Base-by-base conservation (phyloP, 2,113 vertebrate species). In the Ploceus nigricollis region DNA sequence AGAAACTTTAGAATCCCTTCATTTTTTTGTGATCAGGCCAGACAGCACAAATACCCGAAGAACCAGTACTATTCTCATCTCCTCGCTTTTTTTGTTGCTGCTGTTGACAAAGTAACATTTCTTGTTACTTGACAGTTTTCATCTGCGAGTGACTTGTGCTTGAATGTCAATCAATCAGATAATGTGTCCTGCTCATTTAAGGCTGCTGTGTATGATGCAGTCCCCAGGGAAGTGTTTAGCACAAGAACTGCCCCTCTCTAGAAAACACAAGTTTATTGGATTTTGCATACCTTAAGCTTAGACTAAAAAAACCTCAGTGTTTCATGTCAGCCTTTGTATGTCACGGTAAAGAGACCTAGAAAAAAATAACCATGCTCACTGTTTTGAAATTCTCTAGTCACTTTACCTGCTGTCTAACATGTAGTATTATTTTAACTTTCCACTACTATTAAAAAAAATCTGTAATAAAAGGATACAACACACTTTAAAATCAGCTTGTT, bases 281-380 rank as follows among this genome's bases (percentile, higher is more conserved):
- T 80, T 76, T 83, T 76, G 25, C 5, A 25, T 66, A 12, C 17
- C 9, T 72, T 71, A 47, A 53, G 10, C 8, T 76, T 53, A 75
- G 21, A 53, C 7, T 33, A 33, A 64, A 78, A 89, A 30, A 78
- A 53, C 5, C 5, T 33, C 20, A 61, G 3, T 51, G 14, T 70
- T 81, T 75, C 4, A 2, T 70, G 51, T 50, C 23, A 70, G 30
- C 27, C 27, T 78, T 85, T 82, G 11, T 12, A 16, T 42, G 25
- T 73, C 64, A 50, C 15, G 51, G 35, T 72, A 64, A 58, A 45
- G 44, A 73, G 33, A 50, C 9, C 4, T 64, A 44, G 48, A 60
- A 45, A 27, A 83, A 37, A 57, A n/a, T 33, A 25, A 3, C 10
- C 0, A 0, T 27, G 2, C 40, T 85, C 8, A 27, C 10, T 44